phyloP scores from a whole-genome alignment of 2,888 invertebrate species.

The Dione juno region DNA sequence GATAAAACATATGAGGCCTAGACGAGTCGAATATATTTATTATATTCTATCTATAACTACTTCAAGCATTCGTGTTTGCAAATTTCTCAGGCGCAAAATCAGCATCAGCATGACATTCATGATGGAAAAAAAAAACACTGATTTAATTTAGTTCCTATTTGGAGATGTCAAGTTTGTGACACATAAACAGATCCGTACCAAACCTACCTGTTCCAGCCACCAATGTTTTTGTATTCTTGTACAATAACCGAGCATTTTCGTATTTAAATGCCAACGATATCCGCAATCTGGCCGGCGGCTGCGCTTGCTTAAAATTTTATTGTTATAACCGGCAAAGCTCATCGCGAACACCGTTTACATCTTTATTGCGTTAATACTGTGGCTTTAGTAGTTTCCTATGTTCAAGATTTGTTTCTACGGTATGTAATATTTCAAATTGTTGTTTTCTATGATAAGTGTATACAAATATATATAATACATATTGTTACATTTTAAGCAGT shows the following conservation, averaged over 20 bases:
- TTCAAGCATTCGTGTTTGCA: too few relatives aligned
- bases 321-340: conserved; percentile 46
- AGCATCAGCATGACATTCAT: too few relatives aligned
- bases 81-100: too few relatives aligned
- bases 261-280: conserved; percentile 44
- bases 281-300: conserved; percentile 46
- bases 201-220: not conserved
- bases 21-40: too few relatives aligned
- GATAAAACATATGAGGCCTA: too few relatives aligned
- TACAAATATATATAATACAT: too few relatives aligned
- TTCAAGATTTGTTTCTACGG: not conserved
- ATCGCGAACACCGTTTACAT: conserved; percentile 42
- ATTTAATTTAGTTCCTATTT: too few relatives aligned
- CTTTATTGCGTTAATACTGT: conserved; percentile 41
- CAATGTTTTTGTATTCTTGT: conserved; percentile 16
- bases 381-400: conserved; percentile 5
- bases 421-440: not conserved
- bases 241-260: conserved; percentile 37
- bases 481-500: too few relatives aligned
- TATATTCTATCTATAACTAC: too few relatives aligned
- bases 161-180: too few relatives aligned
- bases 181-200: too few relatives aligned
- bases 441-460: not conserved
- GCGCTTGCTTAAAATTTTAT: conserved; percentile 48
- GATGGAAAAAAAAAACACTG: too few relatives aligned